phyloP scores from a whole-genome alignment of 2,113 vertebrate species.

The Cryptoleucopteryx plumbea region DNA sequence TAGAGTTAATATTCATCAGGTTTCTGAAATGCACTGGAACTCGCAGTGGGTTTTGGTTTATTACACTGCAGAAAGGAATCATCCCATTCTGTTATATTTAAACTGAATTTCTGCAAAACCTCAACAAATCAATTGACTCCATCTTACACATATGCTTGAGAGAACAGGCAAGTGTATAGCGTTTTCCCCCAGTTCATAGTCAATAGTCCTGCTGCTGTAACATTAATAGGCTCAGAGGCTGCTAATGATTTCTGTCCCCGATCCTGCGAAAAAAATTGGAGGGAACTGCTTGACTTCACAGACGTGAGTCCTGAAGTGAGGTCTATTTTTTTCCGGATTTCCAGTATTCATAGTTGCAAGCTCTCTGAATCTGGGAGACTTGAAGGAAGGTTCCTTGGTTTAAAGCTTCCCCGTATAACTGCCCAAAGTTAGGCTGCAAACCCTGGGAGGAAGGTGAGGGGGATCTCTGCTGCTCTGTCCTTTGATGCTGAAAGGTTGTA shows the following conservation, averaged over 20 bases:
- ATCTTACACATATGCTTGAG: not conserved
- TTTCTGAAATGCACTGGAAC: not conserved
- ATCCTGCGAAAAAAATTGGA: not conserved
- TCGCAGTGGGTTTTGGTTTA: not conserved
- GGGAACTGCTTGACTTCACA: not conserved
- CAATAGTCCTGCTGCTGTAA: not conserved
- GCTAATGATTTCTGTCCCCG: not conserved
- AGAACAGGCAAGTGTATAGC: not conserved
- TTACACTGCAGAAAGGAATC: not conserved
- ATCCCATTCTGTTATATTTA: not conserved
- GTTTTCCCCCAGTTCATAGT: not conserved
- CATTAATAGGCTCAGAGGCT: not conserved
- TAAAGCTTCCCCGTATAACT: not conserved
- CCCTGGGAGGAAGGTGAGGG: accelerated
- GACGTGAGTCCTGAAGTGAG: not conserved
- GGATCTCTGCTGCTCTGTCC: not conserved
- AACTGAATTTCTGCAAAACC: not conserved
- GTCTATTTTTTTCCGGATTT: not conserved
- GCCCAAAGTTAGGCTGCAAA: not conserved
- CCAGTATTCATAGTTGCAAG: not conserved
- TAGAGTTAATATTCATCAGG: not conserved
- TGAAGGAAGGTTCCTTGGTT: not conserved
- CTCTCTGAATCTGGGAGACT: not conserved
- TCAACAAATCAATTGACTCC: not conserved
- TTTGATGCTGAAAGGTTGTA: not conserved